These are phyloP conservation scores for Acipenser transmontanus DNA, from an alignment of 2,797 vertebrate genomes.

Conservation along the genomic window DNA sequence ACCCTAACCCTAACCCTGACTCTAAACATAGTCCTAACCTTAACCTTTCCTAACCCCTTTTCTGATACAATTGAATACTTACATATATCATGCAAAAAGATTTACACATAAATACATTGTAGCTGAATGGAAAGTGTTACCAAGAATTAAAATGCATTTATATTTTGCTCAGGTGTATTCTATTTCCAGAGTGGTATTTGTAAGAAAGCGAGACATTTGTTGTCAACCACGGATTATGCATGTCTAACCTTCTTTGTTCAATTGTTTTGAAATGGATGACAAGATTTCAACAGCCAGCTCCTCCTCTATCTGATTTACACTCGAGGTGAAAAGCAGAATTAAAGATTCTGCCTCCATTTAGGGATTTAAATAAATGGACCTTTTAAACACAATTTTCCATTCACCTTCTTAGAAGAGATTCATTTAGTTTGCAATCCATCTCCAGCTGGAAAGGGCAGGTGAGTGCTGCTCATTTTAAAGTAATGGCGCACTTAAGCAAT, in stretches of 20 bases:
- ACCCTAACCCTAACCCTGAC: too few relatives aligned
- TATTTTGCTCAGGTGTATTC: too few relatives aligned
- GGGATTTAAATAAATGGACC: constrained; percentile 55
- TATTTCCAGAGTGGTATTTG: too few relatives aligned
- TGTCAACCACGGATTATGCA: neutral
- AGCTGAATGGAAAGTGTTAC: too few relatives aligned
- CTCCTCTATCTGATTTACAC: neutral
- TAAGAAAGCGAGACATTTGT: too few relatives aligned
- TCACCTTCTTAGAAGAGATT: constrained; percentile 50
- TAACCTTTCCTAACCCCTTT: too few relatives aligned
- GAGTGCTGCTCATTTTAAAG: constrained; percentile 12
- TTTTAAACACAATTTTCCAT: constrained; percentile 58
- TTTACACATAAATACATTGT: too few relatives aligned
- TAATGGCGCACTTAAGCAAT: constrained; percentile 31
- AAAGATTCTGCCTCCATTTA: constrained; percentile 38
- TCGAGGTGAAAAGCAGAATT: constrained; percentile 23
- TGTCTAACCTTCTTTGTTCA: constrained; percentile 30
- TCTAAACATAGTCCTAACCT: too few relatives aligned
- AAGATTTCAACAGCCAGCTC: constrained; percentile 16
- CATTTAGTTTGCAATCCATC: constrained; percentile 58
- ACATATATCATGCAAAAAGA: too few relatives aligned
- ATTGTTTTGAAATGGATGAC: constrained; percentile 13
- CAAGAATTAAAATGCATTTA: too few relatives aligned
- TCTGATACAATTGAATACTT: too few relatives aligned
- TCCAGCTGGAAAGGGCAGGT: constrained; percentile 22